Evolutionary conservation across 2,888 invertebrate species (phyloP).

Genomic region (Nymphalis polychloros): DNA sequence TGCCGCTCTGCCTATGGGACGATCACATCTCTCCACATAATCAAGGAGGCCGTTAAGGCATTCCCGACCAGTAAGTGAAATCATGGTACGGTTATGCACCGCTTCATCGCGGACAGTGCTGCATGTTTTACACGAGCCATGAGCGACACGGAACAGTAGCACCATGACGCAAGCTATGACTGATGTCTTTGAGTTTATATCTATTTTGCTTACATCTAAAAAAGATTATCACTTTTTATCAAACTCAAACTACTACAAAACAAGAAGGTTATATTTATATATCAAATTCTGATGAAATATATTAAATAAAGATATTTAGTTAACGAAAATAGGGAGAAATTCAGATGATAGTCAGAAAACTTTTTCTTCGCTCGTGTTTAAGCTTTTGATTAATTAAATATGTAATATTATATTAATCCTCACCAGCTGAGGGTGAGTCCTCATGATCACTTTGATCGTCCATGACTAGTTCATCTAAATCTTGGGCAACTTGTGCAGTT

Average conservation of each 20-base stretch:
- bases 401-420: not conserved
- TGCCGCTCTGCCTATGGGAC: conserved; percentile 74
- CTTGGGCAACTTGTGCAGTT: conserved; percentile 64
- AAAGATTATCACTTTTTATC: not conserved
- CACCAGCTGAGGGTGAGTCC: conserved; percentile 57
- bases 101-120: conserved; percentile 55
- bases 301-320: not conserved
- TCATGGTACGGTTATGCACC: conserved; percentile 58
- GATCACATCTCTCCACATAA: conserved; percentile 71
- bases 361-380: not conserved
- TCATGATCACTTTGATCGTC: conserved; percentile 66
- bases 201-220: conserved; percentile 34
- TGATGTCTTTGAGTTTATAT: conserved; percentile 51
- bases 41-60: conserved; percentile 72
- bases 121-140: conserved; percentile 58
- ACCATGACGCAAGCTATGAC: conserved; percentile 71
- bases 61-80: conserved; percentile 63
- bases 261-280: not conserved
- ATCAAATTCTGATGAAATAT: not conserved
- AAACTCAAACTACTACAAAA: too few relatives aligned
- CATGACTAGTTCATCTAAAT: conserved; percentile 70
- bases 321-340: too few relatives aligned
- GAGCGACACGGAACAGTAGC: conserved; percentile 66
- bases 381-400: not conserved
- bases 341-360: too few relatives aligned